Base-by-base conservation (phyloP, 2,888 invertebrate species). In the Taphrorychus bicolor region DNA sequence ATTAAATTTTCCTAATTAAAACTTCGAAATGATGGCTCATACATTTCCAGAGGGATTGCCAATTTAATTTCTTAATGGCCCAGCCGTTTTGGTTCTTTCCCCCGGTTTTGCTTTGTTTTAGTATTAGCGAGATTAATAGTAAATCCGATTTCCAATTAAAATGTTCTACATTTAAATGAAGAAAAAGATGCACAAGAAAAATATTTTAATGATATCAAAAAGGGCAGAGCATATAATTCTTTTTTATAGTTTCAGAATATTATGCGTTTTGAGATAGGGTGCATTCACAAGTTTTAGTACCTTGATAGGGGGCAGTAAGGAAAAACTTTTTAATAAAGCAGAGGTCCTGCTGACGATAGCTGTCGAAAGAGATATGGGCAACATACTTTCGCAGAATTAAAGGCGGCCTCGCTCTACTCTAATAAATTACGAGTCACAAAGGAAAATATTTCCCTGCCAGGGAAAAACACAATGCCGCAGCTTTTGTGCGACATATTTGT, bases 341-440 rank as follows among this genome's bases (percentile, higher is more conserved):
- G 9, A 11, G 32, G 11, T 9, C 32, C 11, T 32, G 32, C 32
- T 9, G 32, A 32, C 32, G 32, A 11, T 5, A 18, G 48, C 61
- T 66, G 41, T 54, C 19, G n/a, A 49, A 61, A 66, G 61, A 66
- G 48, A 66, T 66, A 61, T 66, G 66, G 60, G 57, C 60, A 66
- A 66, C 60, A 66, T 66, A 66, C 61, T 61, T 60, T 57, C 54
- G 16, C 48, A 48, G 61, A 66, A 66, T 66, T 66, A 61, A 66
- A 61, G 19, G 51, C 49, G 56, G 48, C 16, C 18, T 16, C 48
- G 48, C 48, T 48, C 18, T 16, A 14, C 57, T 40, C 45, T 60
- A 54, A 66, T 66, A 66, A 66, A 66, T 66, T 66, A 23, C 56
- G 32, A 66, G 59, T 48, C 66, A 60, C 66, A 66, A 66, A 56